Conservation (phyloP, 2,113 vertebrate species). For the Hippopotamus amphibius region DNA sequence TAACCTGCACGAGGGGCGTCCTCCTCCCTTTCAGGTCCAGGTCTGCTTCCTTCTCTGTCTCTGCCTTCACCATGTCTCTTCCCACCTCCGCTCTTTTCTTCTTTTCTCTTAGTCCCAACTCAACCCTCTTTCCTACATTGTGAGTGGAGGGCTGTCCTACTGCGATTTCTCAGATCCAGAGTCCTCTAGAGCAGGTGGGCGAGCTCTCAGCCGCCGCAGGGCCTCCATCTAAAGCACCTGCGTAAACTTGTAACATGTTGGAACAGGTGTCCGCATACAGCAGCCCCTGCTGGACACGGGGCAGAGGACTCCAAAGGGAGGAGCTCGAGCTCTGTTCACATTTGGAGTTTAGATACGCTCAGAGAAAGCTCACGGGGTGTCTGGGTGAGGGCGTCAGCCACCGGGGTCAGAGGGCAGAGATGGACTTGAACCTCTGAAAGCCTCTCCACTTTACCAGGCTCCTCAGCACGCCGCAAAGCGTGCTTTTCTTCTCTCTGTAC, state of each 20-base stretch:
- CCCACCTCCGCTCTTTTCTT: background rate
- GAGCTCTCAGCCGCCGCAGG: rapidly evolving
- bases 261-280: background rate
- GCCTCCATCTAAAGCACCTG: background rate
- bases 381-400: background rate
- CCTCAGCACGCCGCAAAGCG: background rate
- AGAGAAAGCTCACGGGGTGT: background rate
- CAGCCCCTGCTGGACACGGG: background rate
- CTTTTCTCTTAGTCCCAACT: background rate
- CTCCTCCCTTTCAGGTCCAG: background rate
- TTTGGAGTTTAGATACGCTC: background rate
- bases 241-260: background rate
- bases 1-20: too few relatives aligned
- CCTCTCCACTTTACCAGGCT: background rate
- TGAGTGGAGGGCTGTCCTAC: background rate
- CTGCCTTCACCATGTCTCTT: background rate
- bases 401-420: background rate
- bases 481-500: background rate
- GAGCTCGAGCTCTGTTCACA: background rate
- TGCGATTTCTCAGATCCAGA: background rate
- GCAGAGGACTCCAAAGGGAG: background rate
- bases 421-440: background rate
- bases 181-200: background rate
- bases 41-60: background rate
- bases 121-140: background rate